These are phyloP conservation scores for Pipa parva DNA, from an alignment of 2,113 vertebrate genomes.

Conservation along the genomic window DNA sequence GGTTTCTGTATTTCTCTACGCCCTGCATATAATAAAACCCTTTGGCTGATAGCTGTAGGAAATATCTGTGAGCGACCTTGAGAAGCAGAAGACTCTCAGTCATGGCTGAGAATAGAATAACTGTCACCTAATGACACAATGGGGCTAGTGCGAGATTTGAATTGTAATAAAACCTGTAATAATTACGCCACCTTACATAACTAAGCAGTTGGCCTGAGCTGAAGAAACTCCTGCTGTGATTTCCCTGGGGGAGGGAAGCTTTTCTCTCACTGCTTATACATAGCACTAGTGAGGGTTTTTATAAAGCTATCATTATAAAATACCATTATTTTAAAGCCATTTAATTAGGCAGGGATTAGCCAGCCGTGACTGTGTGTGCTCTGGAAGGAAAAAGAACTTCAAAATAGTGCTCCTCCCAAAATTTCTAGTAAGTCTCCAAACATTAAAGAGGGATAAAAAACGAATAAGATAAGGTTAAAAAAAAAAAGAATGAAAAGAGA, in stretches of 20 bases:
- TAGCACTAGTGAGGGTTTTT: slow-evolving; percentile 35
- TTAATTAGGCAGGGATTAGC: slow-evolving; percentile 41
- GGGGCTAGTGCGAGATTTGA: slow-evolving; percentile 30
- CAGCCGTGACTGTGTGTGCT: slow-evolving; percentile 40
- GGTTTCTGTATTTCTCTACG: too few relatives aligned
- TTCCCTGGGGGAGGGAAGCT: slow-evolving; percentile 36
- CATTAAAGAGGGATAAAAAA: slow-evolving; percentile 5
- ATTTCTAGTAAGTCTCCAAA: slow-evolving; percentile 23
- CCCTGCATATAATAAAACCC: neutral
- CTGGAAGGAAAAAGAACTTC: slow-evolving; percentile 28
- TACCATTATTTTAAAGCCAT: slow-evolving; percentile 44
- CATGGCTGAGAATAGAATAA: slow-evolving; percentile 29
- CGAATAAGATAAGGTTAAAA: neutral
- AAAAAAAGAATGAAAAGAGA: neutral
- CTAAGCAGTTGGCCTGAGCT: slow-evolving; percentile 37
- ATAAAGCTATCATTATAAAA: slow-evolving; percentile 45
- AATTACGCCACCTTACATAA: slow-evolving; percentile 42
- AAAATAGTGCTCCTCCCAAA: slow-evolving; percentile 35
- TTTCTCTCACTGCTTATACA: slow-evolving; percentile 39
- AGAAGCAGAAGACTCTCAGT: slow-evolving; percentile 25
- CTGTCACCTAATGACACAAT: slow-evolving; percentile 43
- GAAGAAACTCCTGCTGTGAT: slow-evolving; percentile 39
- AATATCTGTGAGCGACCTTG: slow-evolving; percentile 20
- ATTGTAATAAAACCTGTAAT: slow-evolving; percentile 43
- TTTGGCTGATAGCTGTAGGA: neutral